Conservation (phyloP, 2,113 vertebrate species). For the Myotis davidii region DNA sequence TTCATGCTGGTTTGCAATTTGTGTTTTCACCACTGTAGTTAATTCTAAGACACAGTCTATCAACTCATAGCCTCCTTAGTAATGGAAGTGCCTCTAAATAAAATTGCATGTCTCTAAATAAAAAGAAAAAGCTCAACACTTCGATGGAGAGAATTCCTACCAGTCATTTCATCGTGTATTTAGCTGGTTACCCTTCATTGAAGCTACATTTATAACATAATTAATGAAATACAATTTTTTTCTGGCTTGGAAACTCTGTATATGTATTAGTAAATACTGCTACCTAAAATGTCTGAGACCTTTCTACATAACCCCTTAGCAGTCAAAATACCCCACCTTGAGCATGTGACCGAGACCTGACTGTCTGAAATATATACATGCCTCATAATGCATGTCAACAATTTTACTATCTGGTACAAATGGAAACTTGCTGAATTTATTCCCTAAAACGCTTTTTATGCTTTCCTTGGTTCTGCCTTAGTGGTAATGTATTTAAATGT, state of each 20-base stretch:
- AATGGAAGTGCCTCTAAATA: constrained; percentile 68
- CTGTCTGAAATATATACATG: constrained; percentile 56
- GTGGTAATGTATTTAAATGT: constrained; percentile 86
- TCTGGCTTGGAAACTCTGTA: constrained; percentile 35
- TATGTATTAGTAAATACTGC: background rate
- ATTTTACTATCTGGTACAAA: constrained; percentile 81
- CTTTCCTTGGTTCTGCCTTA: constrained; percentile 80
- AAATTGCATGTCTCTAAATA: constrained; percentile 3
- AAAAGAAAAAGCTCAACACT: constrained; percentile 58
- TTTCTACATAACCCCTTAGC: background rate
- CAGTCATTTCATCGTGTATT: constrained; percentile 42
- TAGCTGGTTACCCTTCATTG: constrained; percentile 61
- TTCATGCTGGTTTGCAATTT: constrained; percentile 79
- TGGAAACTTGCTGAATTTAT: constrained; percentile 81
- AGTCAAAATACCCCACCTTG: background rate
- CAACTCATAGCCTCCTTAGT: constrained; percentile 71
- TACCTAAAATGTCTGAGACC: background rate
- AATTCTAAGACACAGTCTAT: constrained; percentile 79
- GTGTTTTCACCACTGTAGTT: constrained; percentile 73
- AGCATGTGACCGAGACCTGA: background rate
- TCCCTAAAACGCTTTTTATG: constrained; percentile 78
- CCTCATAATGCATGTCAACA: constrained; percentile 78
- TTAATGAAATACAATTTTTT: constrained; percentile 72
- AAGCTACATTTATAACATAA: constrained; percentile 64
- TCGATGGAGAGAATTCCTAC: constrained; percentile 43